Evolutionary conservation across 2,113 vertebrate species (phyloP), one percentile per base, ranked within the genome.

Genomic region (Hylia prasina): DNA sequence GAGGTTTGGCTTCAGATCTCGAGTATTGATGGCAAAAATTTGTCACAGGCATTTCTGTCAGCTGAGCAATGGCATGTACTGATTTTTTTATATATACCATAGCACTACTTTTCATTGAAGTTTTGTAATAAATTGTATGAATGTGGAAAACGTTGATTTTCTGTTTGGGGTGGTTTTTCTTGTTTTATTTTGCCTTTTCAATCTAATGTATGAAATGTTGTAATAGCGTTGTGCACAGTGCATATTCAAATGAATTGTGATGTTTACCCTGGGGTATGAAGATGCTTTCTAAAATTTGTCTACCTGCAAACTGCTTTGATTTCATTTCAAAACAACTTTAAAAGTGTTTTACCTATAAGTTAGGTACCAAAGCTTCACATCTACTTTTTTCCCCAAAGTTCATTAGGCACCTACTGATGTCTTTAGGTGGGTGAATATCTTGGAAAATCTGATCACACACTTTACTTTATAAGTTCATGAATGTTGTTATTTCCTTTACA

Each of bases 81-180:
- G 56, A 82, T 68, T 37, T 63, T 63, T 95, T 87, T 81, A 69
- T 94, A 96, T 95, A 93, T 89, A 90, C 81, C 90, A 58, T 71
- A 89, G 92, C 96, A 94, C 95, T 96, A 92, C 71, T 94, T 94
- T 93, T 89, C 91, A 72, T 96, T 50, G 35, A 84, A 70, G 40
- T 93, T 96, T 97, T 97, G 86, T 97, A 97, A 97, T 97, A 97
- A 97, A 97, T 71, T 86, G 94, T 93, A 96, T 23, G 61, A 54
- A 63, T 84, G 77, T 96, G 88, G 44, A 87, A 94, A 89, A 90
- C 1, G 3, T 37, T 89, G 48, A 4, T 48, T 72, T 93, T 85
- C 60, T 48, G 66, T 21, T 50, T 57, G 27, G 24, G 70, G 10
- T 85, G 48, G 0, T 31, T 87, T 58, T 87, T 96, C 13, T 58